Percentiles rank a stretch among this genome's conserved stretches.
Evolutionary conservation across 1,140 invertebrate species (phyloP).

Genomic region (Steinernema feltiae): DNA sequence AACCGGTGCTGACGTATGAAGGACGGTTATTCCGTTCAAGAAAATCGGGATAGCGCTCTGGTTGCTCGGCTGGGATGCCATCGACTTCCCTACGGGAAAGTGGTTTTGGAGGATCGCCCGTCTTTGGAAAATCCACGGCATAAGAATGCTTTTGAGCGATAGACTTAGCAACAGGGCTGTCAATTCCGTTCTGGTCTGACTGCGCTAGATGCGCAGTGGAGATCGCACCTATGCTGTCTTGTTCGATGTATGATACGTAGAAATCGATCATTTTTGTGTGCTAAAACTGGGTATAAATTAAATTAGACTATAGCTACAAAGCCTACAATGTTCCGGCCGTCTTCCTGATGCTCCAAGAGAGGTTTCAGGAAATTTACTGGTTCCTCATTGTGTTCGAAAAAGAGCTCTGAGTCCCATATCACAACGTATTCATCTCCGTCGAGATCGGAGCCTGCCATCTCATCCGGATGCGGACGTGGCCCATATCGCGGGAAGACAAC

Average conservation of each 20-base stretch:
- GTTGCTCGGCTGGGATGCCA: too few relatives aligned
- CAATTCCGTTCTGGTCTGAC: conserved; percentile 33
- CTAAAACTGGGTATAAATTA: conserved; percentile 20
- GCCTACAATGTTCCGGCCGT: background rate
- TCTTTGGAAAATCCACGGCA: conserved; percentile 53
- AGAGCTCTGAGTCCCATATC: conserved; percentile 49
- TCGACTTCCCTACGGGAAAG: too few relatives aligned
- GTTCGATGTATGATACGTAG: conserved; percentile 40
- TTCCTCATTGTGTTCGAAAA: conserved; percentile 40
- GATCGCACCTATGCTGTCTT: conserved; percentile 45
- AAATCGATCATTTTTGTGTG: too few relatives aligned
- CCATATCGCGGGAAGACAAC: conserved; percentile 58
- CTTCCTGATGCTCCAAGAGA: background rate
- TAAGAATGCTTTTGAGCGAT: conserved; percentile 45
- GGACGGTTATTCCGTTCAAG: background rate
- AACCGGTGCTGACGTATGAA: background rate
- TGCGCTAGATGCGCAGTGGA: conserved; percentile 39
- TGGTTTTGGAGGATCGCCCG: conserved; percentile 29
- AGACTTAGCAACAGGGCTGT: conserved; percentile 23
- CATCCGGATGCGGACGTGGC: conserved; percentile 55
- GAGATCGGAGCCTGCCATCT: conserved; percentile 58
- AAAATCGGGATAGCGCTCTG: background rate
- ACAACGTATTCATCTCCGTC: too few relatives aligned
- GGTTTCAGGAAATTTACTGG: conserved; percentile 38
- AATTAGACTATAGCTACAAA: background rate